Conservation (phyloP, 2,113 vertebrate genomes). For the Xenus cinereus region DNA sequence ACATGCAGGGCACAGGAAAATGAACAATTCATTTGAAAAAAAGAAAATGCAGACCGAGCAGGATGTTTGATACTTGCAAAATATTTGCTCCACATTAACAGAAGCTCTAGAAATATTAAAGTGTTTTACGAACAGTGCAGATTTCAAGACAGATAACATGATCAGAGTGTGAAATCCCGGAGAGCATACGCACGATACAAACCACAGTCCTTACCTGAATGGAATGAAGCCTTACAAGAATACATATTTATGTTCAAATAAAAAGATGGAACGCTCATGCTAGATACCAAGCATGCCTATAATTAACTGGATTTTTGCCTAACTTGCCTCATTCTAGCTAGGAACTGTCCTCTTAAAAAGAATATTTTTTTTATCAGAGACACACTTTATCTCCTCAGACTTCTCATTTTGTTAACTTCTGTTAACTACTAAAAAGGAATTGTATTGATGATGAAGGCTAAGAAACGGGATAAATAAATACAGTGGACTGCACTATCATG, state of each 20-base stretch:
- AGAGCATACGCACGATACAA: background rate
- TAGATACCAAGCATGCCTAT: background rate
- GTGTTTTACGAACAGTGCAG: background rate
- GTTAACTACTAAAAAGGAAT: background rate
- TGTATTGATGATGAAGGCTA: background rate
- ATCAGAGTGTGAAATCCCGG: background rate
- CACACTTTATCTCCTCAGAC: background rate
- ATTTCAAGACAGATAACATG: background rate
- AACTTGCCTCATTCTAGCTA: background rate
- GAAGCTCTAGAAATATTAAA: background rate
- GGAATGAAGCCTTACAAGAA: background rate
- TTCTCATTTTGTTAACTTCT: background rate
- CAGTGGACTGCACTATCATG: background rate
- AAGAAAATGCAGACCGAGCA: background rate
- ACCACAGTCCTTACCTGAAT: background rate
- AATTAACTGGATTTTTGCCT: background rate
- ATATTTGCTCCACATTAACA: fast-evolving
- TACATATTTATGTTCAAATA: background rate
- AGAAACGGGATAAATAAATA: background rate
- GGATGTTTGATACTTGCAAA: background rate
- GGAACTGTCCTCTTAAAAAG: background rate
- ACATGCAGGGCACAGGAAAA: background rate
- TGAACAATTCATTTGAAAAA: background rate
- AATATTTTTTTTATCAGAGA: background rate
- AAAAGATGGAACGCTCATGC: background rate